Base-by-base conservation (phyloP, 2,797 vertebrate genomes). In the Enteromius mattozi region DNA sequence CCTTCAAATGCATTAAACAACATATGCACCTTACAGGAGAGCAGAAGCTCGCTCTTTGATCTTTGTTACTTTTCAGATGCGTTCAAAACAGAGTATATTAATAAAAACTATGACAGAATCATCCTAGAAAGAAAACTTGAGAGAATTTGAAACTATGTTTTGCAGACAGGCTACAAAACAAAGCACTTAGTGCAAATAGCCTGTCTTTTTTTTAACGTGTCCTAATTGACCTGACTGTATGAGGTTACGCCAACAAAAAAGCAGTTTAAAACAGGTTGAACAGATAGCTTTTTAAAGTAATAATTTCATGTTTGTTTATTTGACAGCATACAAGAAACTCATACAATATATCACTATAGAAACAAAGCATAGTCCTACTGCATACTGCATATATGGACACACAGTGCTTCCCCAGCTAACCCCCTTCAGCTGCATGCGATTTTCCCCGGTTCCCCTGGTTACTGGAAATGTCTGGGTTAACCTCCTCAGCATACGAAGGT, bases 401-500 rank as follows among this genome's bases (percentile, higher is more conserved):
- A 40, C 8, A 35, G 10, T 71, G 37, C 45, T 61, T 17, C 17
- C 5, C 33, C 24, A 54, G 4, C 27, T 42, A 2, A 59, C 3
- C 68, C n/a, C 24, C 19, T 81, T 42, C 12, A 24, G 6, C 17
- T 59, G 37, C n/a, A 42, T 81, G 49, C 16, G 1, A 3, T 42
- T 80, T 56, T 40, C 51, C 17, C n/a, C 70, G 49, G 40, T 65
- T 63, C 19, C 42, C 24, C 40, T 19, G 54, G n/a, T 72, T 45
- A 65, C 56, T 35, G 54, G 24, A 81, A 27, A 65, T 21, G 54
- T 74, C 27, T 74, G 69, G 19, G 27, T 49, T 49, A 42, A 74
- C 69, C 54, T n/a, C 68, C 54, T 74, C 70, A 49, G 27, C 24
- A 71, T 61, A 30, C 45, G 24, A 71, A 72, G 17, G 35, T 47